These are phyloP conservation scores for Anthonomus grandis DNA, from an alignment of 1,140 invertebrate species.

Conservation along the genomic window DNA sequence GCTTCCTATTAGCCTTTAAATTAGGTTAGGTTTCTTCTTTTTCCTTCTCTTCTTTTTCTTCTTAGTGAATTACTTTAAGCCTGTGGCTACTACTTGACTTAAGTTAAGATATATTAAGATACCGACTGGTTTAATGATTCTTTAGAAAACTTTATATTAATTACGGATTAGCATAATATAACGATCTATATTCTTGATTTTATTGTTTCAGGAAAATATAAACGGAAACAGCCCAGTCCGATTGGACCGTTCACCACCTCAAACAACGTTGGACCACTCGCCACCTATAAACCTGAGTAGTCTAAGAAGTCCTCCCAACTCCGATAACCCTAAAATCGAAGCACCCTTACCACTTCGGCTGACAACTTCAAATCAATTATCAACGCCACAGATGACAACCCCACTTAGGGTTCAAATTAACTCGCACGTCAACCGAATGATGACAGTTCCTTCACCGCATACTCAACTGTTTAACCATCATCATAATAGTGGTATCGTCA, in stretches of 20 bases:
- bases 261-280: slow-evolving; percentile 47
- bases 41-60: too few relatives aligned
- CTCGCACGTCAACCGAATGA: slow-evolving; percentile 47
- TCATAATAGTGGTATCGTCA: slow-evolving; percentile 38
- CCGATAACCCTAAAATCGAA: slow-evolving; percentile 33
- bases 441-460: slow-evolving; percentile 33
- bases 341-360: slow-evolving; percentile 44
- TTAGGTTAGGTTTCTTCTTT: too few relatives aligned
- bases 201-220: slow-evolving; percentile 15
- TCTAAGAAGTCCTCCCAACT: slow-evolving; percentile 25
- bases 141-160: too few relatives aligned
- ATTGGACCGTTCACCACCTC: slow-evolving; percentile 47
- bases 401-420: slow-evolving; percentile 52
- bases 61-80: too few relatives aligned
- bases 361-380: slow-evolving; percentile 26
- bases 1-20: too few relatives aligned
- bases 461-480: slow-evolving; percentile 37
- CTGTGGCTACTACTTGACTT: too few relatives aligned
- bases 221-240: slow-evolving; percentile 35
- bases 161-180: too few relatives aligned
- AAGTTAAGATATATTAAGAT: too few relatives aligned
- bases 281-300: slow-evolving; percentile 47
- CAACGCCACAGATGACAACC: slow-evolving; percentile 45
- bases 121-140: too few relatives aligned
- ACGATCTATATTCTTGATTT: too few relatives aligned